Percentiles rank a stretch among this genome's conserved stretches.
These are phyloP conservation scores for Callipepla californica DNA, from an alignment of 2,113 vertebrate genomes.

Conservation along the genomic window DNA sequence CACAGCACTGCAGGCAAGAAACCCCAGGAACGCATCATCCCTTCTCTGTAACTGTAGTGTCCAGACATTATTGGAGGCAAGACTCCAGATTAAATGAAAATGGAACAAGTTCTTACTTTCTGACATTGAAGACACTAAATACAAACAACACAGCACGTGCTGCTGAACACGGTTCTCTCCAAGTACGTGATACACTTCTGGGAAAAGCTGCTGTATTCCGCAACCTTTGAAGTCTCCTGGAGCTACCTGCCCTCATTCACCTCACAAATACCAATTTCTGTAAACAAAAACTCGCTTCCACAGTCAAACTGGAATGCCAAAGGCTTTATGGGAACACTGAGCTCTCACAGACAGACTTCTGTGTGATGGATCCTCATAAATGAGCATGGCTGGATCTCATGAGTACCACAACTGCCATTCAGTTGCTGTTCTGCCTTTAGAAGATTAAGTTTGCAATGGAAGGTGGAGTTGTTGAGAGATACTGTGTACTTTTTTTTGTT, in stretches of 20 bases:
- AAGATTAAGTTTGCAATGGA: background rate
- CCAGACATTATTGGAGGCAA: background rate
- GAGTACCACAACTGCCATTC: background rate
- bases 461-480: background rate
- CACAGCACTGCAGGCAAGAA: background rate
- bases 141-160: background rate
- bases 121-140: background rate
- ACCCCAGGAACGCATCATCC: background rate
- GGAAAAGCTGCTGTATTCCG: background rate
- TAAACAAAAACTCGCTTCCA: background rate
- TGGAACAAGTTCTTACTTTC: background rate
- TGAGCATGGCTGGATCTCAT: background rate
- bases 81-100: background rate
- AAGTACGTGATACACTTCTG: accelerated
- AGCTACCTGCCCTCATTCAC: background rate
- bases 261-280: background rate
- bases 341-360: background rate
- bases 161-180: background rate
- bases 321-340: background rate
- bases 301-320: background rate
- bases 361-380: background rate
- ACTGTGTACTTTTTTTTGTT: background rate
- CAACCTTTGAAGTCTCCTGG: background rate
- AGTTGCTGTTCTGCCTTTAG: background rate
- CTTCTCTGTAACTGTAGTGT: background rate